These are phyloP conservation scores for Ophion slaviceki DNA, from an alignment of 2,888 invertebrate genomes.

Conservation along the genomic window DNA sequence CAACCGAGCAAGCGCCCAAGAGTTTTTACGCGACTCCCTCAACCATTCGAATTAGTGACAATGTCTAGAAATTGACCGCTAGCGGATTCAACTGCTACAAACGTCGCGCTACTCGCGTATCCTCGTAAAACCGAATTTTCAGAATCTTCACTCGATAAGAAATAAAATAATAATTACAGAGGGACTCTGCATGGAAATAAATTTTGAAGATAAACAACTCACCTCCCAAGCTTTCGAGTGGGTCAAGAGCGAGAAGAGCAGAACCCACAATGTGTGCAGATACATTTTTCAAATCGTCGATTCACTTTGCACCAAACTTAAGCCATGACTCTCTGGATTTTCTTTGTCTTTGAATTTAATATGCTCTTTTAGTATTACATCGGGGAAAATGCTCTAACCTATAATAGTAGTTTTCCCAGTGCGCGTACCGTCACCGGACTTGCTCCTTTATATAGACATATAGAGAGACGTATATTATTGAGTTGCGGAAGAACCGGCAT, in stretches of 20 bases:
- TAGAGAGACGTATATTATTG: not conserved
- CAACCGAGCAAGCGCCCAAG: not conserved
- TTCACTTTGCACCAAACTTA: constrained; percentile 1
- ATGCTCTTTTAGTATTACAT: not conserved
- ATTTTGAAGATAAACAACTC: constrained; percentile 15
- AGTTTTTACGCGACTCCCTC: not conserved
- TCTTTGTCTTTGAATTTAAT: not conserved
- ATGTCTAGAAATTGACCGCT: too few relatives aligned
- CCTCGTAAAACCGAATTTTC: too few relatives aligned
- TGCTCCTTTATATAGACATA: not conserved
- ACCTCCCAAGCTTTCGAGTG: constrained; percentile 45
- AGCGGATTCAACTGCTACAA: too few relatives aligned
- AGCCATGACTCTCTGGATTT: not conserved
- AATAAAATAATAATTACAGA: not conserved
- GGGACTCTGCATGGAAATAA: not conserved
- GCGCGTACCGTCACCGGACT: not conserved
- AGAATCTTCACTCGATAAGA: not conserved
- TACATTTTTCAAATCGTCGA: constrained; percentile 29
- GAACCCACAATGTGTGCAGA: not conserved
- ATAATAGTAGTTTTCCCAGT: not conserved
- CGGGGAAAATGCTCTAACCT: not conserved
- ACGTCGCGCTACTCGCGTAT: too few relatives aligned
- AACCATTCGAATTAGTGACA: not conserved
- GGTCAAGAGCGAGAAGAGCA: constrained; percentile 2
- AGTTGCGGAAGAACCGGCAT: not conserved